Percentiles rank a stretch among this genome's conserved stretches.
These are phyloP conservation scores for Siderastrea siderea DNA, from an alignment of 92 coral and sea anemone species.

Conservation along the genomic window DNA sequence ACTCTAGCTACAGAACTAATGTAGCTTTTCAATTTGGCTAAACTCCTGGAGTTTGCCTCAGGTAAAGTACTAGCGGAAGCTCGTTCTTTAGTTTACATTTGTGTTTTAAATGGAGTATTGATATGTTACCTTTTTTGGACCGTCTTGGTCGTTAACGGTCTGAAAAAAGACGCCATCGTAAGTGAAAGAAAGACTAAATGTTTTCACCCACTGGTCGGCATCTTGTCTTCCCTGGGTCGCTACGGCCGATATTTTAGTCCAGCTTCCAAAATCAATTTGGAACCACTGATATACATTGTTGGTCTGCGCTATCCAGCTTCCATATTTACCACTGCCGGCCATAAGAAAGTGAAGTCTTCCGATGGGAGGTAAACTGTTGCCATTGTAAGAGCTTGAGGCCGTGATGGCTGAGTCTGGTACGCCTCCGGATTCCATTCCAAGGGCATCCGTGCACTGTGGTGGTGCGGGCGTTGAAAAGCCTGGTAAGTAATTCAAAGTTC, in stretches of 20 bases:
- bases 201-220: slow-evolving; percentile 14
- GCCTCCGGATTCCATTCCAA: slow-evolving; percentile 32
- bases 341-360: slow-evolving; percentile 33
- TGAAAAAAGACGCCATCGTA: slow-evolving; percentile 17
- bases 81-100: too few species aligned
- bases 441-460: slow-evolving; percentile 32
- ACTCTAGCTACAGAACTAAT: too few species aligned
- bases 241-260: slow-evolving; percentile 11
- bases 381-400: slow-evolving; percentile 14
- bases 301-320: slow-evolving; percentile 23
- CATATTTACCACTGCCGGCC: slow-evolving; percentile 34
- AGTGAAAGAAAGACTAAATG: background rate
- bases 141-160: background rate
- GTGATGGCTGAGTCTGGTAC: slow-evolving; percentile 33
- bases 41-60: background rate
- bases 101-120: too few species aligned
- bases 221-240: slow-evolving; percentile 39
- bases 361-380: background rate
- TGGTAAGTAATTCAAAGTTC: background rate
- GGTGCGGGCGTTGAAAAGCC: background rate
- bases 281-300: slow-evolving; percentile 21
- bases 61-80: too few species aligned
- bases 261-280: slow-evolving; percentile 26
- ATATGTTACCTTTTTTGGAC: slow-evolving; percentile 6
- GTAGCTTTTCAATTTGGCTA: too few species aligned